These are phyloP conservation scores for Rhinichthys klamathensis DNA, from an alignment of 2,113 vertebrate genomes.

Conservation along the genomic window DNA sequence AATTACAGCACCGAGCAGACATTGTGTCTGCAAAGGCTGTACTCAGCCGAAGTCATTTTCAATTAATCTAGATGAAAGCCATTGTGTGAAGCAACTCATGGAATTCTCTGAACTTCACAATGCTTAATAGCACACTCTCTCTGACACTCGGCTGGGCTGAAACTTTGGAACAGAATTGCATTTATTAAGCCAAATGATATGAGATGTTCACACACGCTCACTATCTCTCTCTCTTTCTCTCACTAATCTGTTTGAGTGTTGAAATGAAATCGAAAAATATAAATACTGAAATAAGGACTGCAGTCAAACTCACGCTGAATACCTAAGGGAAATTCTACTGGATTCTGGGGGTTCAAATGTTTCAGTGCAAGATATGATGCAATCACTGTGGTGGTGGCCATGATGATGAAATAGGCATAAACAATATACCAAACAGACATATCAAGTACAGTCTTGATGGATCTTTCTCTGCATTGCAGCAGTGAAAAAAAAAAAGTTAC, in stretches of 20 bases:
- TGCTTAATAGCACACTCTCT: background rate
- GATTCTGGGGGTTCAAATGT: background rate
- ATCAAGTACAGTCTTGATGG: constrained; percentile 32
- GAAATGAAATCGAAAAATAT: constrained; percentile 33
- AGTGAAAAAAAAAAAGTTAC: background rate
- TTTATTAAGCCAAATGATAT: constrained; percentile 30
- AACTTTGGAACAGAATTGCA: constrained; percentile 24
- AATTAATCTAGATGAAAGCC: constrained; percentile 72
- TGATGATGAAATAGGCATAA: constrained; percentile 35
- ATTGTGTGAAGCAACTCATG: constrained; percentile 65
- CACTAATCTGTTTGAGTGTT: constrained; percentile 38
- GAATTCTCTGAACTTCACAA: constrained; percentile 47
- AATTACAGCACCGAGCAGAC: constrained; percentile 64
- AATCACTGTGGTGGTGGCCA: constrained; percentile 35
- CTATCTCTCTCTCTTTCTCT: constrained; percentile 15
- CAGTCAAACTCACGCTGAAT: background rate
- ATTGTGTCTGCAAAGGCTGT: constrained; percentile 63
- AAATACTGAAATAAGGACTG: constrained; percentile 24
- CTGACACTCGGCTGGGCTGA: constrained; percentile 13
- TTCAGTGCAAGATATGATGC: constrained; percentile 28
- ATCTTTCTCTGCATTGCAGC: constrained; percentile 42
- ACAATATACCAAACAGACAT: constrained; percentile 39
- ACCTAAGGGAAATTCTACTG: constrained; percentile 22
- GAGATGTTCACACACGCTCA: constrained; percentile 1
- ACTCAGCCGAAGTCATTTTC: constrained; percentile 68